Base-by-base conservation (phyloP, 64 coral and sea anemone species). In the Porites australiensis region DNA sequence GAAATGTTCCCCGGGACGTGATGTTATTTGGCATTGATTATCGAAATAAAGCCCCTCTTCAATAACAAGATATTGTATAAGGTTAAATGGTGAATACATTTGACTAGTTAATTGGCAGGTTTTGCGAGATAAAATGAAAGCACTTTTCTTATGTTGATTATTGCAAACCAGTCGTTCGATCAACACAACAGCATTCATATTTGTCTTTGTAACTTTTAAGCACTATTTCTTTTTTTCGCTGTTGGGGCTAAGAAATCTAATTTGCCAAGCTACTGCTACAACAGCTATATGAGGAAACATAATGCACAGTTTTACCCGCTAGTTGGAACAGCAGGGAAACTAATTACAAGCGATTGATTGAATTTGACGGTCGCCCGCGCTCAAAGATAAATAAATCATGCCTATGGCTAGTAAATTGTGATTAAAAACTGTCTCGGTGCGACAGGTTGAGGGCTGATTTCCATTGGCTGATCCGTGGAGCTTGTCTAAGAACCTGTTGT, bases 111-210 rank as follows among this genome's bases (percentile, higher is more conserved):
- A 89, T 60, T 94, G 79, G 87, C 92, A 89, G 92, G 70, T 94
- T 94, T 89, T 58, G 88, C 75, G 79, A 68, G 60, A 83, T 82
- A 74, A 81, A 94, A 89, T 78, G 72, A 94, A 94, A 94, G 75
- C 77, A 67, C 86, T 55, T 60, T 82, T 85, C 77, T 75, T 83
- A 57, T 94, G 92, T 94, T 89, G 78, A 74, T 89, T 57, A 49
- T 22, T 44, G 48, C 44, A 15, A 50, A 89, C 49, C 55, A 20
- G 19, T 1, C 79, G 55, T 77, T 83, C 62, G 78, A 64, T 94
- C 80, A 80, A 80, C 21, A 60, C 50, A 16, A 2, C 63, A 82
- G 63, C 3, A 43, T 64, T 48, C 13, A 9, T 64, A 59, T 64
- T 82, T 64, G 58, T 64, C 37, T 63, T 8, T 23, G 19, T 79